Conservation (phyloP, 1,140 invertebrate genomes). For the Scaptomyza hsui region DNA sequence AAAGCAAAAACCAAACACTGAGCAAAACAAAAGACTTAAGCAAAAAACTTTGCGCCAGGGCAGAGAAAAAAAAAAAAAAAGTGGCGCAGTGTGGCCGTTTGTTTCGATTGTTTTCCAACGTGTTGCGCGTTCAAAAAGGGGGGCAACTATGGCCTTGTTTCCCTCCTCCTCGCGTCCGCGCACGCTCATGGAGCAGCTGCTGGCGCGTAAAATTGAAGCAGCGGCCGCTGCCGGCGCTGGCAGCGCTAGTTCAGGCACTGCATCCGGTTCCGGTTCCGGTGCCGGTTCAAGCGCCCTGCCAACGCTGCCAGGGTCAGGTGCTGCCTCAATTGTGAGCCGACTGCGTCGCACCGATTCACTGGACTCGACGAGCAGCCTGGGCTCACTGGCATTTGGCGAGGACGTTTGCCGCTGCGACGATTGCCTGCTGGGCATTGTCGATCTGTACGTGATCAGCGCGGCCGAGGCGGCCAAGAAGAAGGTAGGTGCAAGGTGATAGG, state of each 20-base stretch:
- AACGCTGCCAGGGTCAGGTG: slow-evolving; percentile 64
- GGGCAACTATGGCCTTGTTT: slow-evolving; percentile 70
- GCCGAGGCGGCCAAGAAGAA: slow-evolving; percentile 88
- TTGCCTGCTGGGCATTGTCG: slow-evolving; percentile 91
- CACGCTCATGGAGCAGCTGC: slow-evolving; percentile 90
- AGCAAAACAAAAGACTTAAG: slow-evolving; percentile 77
- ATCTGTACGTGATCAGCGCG: slow-evolving; percentile 88
- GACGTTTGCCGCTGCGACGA: slow-evolving; percentile 93
- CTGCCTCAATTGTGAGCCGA: slow-evolving; percentile 57
- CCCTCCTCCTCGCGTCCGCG: slow-evolving; percentile 86
- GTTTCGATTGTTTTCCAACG: slow-evolving; percentile 10
- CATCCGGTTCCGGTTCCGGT: slow-evolving; percentile 86
- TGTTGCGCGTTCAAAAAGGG: not conserved
- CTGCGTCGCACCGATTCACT: slow-evolving; percentile 90
- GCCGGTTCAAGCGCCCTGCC: slow-evolving; percentile 77
- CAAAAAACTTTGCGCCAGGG: slow-evolving; percentile 59
- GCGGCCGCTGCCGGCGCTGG: slow-evolving; percentile 64
- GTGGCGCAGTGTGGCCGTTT: slow-evolving; percentile 12
- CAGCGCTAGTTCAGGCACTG: slow-evolving; percentile 87
- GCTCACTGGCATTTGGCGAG: slow-evolving; percentile 87
- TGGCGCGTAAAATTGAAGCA: slow-evolving; percentile 91
- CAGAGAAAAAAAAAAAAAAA: not conserved
- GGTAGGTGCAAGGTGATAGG: slow-evolving; percentile 85
- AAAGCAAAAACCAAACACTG: slow-evolving; percentile 2
- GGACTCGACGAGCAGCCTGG: slow-evolving; percentile 90